phyloP scores from a whole-genome alignment of 2,888 invertebrate species.

The Aphidius colemani region DNA sequence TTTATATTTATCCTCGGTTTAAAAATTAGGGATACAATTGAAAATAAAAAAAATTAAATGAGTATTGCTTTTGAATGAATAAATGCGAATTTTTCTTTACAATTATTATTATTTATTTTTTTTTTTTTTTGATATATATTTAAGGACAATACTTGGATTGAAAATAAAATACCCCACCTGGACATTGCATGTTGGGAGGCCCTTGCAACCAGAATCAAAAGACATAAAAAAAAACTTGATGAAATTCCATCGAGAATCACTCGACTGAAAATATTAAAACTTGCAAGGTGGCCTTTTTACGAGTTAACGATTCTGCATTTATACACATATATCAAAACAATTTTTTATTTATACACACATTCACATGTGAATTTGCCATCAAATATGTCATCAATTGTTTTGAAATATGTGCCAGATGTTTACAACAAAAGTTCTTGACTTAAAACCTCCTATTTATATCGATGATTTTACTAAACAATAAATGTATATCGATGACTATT shows the following conservation, averaged over 20 bases:
- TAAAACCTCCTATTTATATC: too few species aligned
- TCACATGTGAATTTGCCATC: neutral
- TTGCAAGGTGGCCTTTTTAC: constrained; percentile 7
- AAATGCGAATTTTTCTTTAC: constrained; percentile 3
- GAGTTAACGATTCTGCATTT: too few species aligned
- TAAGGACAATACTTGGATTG: neutral
- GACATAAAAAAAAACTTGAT: constrained; percentile 21
- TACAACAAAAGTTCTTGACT: neutral
- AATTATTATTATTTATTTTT: neutral
- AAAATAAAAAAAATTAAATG: neutral
- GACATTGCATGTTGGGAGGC: constrained; percentile 17
- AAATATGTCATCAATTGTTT: constrained; percentile 16
- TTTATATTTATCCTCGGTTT: too few species aligned
- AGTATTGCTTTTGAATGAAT: neutral
- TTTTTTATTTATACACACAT: too few species aligned
- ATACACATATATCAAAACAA: neutral
- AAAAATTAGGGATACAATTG: too few species aligned
- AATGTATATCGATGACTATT: too few species aligned
- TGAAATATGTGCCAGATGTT: constrained; percentile 21
- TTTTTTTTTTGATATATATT: neutral
- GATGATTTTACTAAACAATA: too few species aligned
- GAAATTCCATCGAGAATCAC: constrained; percentile 22
- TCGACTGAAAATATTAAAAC: constrained; percentile 25
- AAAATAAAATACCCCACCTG: constrained; percentile 18
- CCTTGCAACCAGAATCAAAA: constrained; percentile 14